Base-by-base conservation (phyloP, 2,888 invertebrate species). In the Erebia epiphron region DNA sequence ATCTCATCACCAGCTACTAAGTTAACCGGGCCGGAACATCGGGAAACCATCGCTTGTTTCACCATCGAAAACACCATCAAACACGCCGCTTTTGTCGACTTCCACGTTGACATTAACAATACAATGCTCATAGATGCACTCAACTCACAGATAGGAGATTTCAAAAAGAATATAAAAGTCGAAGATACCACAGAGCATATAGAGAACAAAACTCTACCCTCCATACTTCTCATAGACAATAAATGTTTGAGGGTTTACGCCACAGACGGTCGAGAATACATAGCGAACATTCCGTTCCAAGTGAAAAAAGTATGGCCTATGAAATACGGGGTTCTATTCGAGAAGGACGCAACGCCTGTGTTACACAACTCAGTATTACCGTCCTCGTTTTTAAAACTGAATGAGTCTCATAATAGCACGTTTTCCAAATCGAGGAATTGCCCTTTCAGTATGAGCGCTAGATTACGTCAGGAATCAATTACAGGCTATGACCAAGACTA, bases 261-360 rank as follows among this genome's bases (percentile, higher is more conserved):
- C 0, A 94, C 94, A 58, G 95, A 96, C 77, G 98, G 98, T 0
- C 96, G 98, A 85, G 97, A 98, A 83, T 98, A 96, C 80, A 94
- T 96, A 11, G 95, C 97, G 0, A 96, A 96, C 77, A 91, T 98
- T 58, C 98, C 98, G 1, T 96, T 95, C 80, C 94, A 97, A 94
- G 96, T 98, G 1, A 95, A 96, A 64, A 96, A 95, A 79, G 94
- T 97, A 0, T 98, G 98, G 98, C 94, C 95, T 0, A 97, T 97
- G 78, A 96, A 96, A 81, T 97, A 96, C 89, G 98, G 98, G 3
- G 94, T 98, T 49, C 86, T 99, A 61, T 91, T 99, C 75, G 98
- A 98, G 86, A 96, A 96, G 76, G 94, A 95, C 70, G 93, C 94
- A 1, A 83, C 87, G 5, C 84, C 88, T 0, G 69, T 88, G 4